These are phyloP conservation scores for Ceratosolen fusciceps DNA, from an alignment of 1,140 invertebrate genomes.

Conservation along the genomic window DNA sequence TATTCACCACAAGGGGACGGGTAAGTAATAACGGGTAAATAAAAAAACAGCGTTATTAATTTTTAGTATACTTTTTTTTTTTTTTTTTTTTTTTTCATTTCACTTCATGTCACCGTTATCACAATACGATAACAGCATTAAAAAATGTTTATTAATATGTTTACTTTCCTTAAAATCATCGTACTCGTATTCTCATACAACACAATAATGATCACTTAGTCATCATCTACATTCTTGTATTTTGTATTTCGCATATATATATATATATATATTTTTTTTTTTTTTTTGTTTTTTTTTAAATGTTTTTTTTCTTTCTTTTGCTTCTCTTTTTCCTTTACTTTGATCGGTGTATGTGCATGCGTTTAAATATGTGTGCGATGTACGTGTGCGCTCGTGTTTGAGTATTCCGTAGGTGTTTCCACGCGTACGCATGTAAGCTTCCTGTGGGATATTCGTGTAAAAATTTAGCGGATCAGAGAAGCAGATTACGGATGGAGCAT, in stretches of 20 bases:
- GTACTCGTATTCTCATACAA: constrained; percentile 69
- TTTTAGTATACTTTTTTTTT: constrained; percentile 46
- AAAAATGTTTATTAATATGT: constrained; percentile 72
- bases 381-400: constrained; percentile 29
- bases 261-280: neutral
- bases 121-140: constrained; percentile 68
- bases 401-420: neutral
- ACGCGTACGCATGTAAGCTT: constrained; percentile 34
- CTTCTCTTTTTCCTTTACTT: neutral
- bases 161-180: constrained; percentile 72
- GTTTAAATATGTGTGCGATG: neutral
- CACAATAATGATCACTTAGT: constrained; percentile 66
- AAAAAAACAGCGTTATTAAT: constrained; percentile 18
- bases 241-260: constrained; percentile 20
- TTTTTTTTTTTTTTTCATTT: constrained; percentile 59
- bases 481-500: constrained; percentile 40
- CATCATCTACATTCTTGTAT: constrained; percentile 41
- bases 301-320: no score
- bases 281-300: no score
- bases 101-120: constrained; percentile 67
- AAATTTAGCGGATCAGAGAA: no score
- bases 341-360: neutral
- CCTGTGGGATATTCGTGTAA: constrained; percentile 56
- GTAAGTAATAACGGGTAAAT: neutral
- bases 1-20: no score